phyloP scores from a whole-genome alignment of 2,888 invertebrate genomes.

The Schizaphis graminum region DNA sequence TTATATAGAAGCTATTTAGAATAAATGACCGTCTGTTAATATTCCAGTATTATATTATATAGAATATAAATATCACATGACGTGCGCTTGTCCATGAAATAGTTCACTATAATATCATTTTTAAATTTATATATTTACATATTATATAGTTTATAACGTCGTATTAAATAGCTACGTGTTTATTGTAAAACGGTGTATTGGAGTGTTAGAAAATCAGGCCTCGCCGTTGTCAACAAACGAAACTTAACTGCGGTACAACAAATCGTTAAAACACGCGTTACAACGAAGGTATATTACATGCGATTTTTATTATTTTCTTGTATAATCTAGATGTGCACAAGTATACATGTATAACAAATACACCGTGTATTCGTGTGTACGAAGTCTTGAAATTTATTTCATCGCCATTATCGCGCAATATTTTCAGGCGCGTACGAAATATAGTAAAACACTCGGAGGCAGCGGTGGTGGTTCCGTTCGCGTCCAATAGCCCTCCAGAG shows the following conservation, averaged over 20 bases:
- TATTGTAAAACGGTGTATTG: background rate
- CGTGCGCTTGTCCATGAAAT: no score
- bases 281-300: background rate
- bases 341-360: background rate
- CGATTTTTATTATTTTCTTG: background rate
- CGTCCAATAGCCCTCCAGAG: constrained; percentile 54
- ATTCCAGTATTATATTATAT: no score
- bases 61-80: no score
- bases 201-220: background rate
- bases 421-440: constrained; percentile 12
- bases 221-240: background rate
- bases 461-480: background rate
- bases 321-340: background rate
- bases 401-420: constrained; percentile 31
- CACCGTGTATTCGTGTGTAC: background rate
- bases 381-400: constrained; percentile 35
- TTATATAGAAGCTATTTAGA: no score
- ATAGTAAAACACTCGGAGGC: constrained; percentile 14
- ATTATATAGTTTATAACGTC: background rate
- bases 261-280: background rate
- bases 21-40: no score
- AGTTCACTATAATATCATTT: no score
- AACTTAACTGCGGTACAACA: background rate
- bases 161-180: background rate
- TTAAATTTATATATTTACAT: no score